Conservation (phyloP, 2,113 vertebrate species). For the Numenius arquata region DNA sequence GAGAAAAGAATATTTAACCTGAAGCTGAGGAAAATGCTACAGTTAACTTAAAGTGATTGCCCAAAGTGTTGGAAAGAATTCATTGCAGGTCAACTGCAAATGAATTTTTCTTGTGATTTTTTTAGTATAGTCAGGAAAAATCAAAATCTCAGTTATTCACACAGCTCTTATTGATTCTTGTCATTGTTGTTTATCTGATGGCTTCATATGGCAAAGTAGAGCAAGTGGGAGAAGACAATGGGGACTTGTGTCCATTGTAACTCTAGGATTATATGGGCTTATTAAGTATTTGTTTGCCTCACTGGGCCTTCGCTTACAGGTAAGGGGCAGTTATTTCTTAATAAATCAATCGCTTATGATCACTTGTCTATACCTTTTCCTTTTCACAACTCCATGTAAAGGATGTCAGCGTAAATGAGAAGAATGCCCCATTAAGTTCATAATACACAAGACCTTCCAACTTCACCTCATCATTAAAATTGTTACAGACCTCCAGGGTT, state of each 20-base stretch:
- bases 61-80: neutral
- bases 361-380: neutral
- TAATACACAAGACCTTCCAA: slow-evolving; percentile 55
- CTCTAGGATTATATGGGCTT: neutral
- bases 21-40: neutral
- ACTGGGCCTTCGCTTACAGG: neutral
- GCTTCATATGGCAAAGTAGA: neutral
- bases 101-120: neutral
- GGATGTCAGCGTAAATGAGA: slow-evolving; percentile 20
- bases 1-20: neutral
- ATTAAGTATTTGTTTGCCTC: slow-evolving; percentile 35
- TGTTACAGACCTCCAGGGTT: slow-evolving; percentile 12
- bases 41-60: neutral
- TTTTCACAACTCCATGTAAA: slow-evolving; percentile 44
- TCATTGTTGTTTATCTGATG: neutral
- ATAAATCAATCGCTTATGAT: slow-evolving; percentile 46
- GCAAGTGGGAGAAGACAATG: neutral
- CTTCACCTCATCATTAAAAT: slow-evolving; percentile 60
- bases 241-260: neutral
- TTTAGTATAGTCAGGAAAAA: neutral
- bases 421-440: slow-evolving; percentile 50
- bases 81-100: neutral
- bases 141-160: neutral
- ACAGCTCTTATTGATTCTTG: neutral
- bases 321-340: slow-evolving; percentile 29